Evolutionary conservation across 2,888 invertebrate genomes (phyloP).

Genomic region (Drosophila aldrichi): DNA sequence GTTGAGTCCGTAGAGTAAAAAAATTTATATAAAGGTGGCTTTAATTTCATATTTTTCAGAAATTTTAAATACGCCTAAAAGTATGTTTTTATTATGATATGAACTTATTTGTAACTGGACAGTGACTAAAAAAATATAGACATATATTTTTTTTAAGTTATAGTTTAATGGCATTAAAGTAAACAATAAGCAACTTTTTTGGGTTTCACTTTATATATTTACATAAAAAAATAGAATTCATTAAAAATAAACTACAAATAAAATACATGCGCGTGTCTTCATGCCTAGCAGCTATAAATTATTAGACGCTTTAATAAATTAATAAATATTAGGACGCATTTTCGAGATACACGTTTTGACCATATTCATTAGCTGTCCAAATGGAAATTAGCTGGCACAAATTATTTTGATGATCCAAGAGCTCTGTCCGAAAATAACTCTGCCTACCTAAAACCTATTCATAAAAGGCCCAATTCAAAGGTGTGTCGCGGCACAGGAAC

Average conservation of each 20-base stretch:
- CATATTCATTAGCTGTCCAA: constrained; percentile 35
- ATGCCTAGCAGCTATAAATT: constrained; percentile 50
- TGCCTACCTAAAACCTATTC: constrained; percentile 8
- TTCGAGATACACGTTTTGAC: constrained; percentile 25
- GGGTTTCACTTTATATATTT: too few relatives aligned
- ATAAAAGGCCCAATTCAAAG: constrained; percentile 17
- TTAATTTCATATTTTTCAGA: constrained; percentile 2
- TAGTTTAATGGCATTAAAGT: too few relatives aligned
- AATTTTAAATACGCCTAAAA: constrained; percentile 30
- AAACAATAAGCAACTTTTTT: too few relatives aligned
- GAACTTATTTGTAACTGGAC: background rate
- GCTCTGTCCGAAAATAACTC: constrained; percentile 14
- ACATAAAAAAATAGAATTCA: too few relatives aligned
- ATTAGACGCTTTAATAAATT: constrained; percentile 35
- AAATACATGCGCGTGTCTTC: constrained; percentile 7
- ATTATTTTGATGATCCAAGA: constrained; percentile 22
- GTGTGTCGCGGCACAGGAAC: constrained; percentile 19
- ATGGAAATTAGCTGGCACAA: constrained; percentile 25
- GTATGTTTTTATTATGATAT: constrained; percentile 10
- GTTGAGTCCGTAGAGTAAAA: background rate
- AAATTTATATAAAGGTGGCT: background rate
- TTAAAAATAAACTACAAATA: background rate
- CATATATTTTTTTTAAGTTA: too few relatives aligned
- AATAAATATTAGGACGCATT: constrained; percentile 27
- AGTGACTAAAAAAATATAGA: background rate